phyloP scores from a whole-genome alignment of 2,888 invertebrate genomes.

The Melipona beecheii region DNA sequence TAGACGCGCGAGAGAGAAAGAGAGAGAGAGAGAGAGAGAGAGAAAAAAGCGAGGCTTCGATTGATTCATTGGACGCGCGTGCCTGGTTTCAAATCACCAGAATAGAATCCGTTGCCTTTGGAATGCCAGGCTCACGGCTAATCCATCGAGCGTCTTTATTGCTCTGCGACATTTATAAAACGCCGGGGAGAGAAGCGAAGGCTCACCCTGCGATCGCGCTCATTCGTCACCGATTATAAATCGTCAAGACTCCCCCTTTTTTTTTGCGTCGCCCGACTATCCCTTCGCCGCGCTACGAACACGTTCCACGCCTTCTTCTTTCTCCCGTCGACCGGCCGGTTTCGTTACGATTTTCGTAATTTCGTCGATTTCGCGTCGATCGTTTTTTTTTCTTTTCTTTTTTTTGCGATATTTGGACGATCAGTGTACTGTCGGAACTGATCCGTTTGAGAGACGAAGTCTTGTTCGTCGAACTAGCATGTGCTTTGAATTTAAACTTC shows the following conservation, averaged over 20 bases:
- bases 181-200: constrained; percentile 59
- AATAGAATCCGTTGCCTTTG: constrained; percentile 82
- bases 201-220: constrained; percentile 65
- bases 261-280: neutral
- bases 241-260: constrained; percentile 67
- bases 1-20: constrained; percentile 25
- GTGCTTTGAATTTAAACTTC: no score
- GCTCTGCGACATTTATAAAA: constrained; percentile 82
- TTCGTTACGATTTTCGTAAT: neutral
- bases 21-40: neutral
- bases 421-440: no score
- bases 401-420: no score
- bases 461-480: no score
- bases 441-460: no score
- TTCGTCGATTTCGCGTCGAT: constrained; percentile 1
- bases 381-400: neutral
- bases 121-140: constrained; percentile 81
- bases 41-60: constrained; percentile 71
- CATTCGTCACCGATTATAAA: constrained; percentile 79
- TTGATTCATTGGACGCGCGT: constrained; percentile 84
- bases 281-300: constrained; percentile 3
- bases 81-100: constrained; percentile 84
- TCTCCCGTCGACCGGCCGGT: neutral
- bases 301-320: neutral
- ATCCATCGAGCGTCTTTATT: constrained; percentile 83